These are phyloP conservation scores for Mallotus villosus DNA, from an alignment of 2,797 vertebrate genomes.

Conservation along the genomic window DNA sequence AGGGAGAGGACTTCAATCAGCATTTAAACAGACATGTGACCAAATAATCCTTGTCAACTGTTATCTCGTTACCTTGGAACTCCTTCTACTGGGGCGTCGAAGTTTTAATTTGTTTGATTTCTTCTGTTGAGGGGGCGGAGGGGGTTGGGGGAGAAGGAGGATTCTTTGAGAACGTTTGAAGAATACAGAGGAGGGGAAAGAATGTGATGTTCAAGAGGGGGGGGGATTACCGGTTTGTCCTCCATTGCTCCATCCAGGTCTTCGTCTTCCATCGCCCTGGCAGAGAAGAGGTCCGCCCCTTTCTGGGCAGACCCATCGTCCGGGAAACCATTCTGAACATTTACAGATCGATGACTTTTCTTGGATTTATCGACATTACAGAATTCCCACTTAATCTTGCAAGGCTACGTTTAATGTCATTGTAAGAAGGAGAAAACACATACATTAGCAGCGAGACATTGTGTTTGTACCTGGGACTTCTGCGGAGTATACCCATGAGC, in stretches of 20 bases:
- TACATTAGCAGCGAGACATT: no score
- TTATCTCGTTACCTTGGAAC: no score
- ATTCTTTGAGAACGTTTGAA: no score
- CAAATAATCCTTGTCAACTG: no score
- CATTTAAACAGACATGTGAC: neutral
- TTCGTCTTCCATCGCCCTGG: conserved; percentile 20
- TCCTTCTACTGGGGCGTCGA: no score
- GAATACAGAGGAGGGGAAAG: no score
- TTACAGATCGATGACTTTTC: neutral
- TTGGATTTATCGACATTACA: neutral
- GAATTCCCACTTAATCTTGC: neutral
- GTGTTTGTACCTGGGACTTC: conserved; percentile 40
- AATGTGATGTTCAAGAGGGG: neutral
- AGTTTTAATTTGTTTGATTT: no score
- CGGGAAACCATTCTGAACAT: conserved; percentile 31
- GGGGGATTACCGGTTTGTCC: conserved; percentile 42
- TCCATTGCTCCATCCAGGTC: conserved; percentile 6
- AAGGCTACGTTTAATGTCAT: no score
- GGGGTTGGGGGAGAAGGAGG: no score
- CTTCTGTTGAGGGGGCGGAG: no score
- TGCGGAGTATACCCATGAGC: conserved; percentile 37
- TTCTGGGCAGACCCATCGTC: conserved; percentile 13
- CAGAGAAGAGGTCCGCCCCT: neutral
- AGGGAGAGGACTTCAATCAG: neutral
- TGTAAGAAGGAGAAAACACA: no score